phyloP scores from a whole-genome alignment of 2,113 vertebrate species.

The Ranitomeya imitator region DNA sequence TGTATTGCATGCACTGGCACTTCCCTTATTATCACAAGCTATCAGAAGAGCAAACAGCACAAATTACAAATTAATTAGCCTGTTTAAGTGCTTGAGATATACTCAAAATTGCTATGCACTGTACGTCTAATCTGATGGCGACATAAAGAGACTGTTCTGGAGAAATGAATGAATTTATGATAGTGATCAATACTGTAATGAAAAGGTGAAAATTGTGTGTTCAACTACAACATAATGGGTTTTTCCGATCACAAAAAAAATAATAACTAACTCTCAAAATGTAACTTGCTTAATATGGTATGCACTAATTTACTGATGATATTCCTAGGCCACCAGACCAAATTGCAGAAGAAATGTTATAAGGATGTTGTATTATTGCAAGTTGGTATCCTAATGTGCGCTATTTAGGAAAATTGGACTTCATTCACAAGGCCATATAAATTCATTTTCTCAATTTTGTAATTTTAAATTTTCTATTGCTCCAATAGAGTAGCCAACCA shows the following conservation, averaged over 20 bases:
- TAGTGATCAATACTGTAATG: background rate
- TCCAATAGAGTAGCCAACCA: too few relatives aligned
- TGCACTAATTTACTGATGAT: background rate
- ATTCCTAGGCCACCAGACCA: background rate
- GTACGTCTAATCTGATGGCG: constrained; percentile 12
- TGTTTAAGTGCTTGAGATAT: constrained; percentile 17
- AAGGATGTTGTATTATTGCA: background rate
- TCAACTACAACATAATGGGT: background rate
- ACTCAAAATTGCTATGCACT: background rate
- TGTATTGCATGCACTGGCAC: background rate
- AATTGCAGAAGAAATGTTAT: background rate
- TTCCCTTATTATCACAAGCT: constrained; percentile 28
- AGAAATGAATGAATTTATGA: background rate
- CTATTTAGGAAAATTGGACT: background rate
- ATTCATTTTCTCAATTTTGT: too few relatives aligned
- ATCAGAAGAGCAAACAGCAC: constrained; percentile 38
- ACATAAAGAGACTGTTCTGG: background rate
- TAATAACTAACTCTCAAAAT: background rate
- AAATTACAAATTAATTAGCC: constrained; percentile 52
- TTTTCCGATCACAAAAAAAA: background rate
- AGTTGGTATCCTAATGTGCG: background rate
- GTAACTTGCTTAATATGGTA: background rate
- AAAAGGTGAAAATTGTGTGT: background rate
- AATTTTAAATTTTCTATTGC: too few relatives aligned
- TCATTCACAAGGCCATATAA: background rate